Evolutionary conservation across 2,797 vertebrate genomes (phyloP), one percentile per base, ranked within the genome.

Genomic region (Bradypodion pumilum): DNA sequence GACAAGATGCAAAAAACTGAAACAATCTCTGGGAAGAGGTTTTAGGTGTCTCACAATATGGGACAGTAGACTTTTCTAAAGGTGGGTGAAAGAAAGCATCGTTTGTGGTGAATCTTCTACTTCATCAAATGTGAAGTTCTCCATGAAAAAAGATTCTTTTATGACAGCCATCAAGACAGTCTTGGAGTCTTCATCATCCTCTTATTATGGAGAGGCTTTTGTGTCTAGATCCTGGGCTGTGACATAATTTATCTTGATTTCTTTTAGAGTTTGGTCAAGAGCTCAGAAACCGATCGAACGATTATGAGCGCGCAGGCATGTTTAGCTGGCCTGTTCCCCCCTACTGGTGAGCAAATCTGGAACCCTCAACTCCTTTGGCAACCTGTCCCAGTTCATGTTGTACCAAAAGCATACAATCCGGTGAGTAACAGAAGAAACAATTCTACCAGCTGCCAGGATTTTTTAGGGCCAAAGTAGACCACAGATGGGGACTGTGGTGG

Each of bases 271-370:
- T 95, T 95, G 69, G 78, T 97, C 13, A 93, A 86, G 86, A 97
- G 96, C 73, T 95, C 96, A 46, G 96, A 97, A 25, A 49, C 93
- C 2, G 96, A 97, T 83, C 94, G 96, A 79, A 96, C 96, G 29
- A 92, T 97, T 87, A 96, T 97, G 96, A 97, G 96, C 29, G 95
- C 94, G 7, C 94, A 95, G 89, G 89, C 93, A 27, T 95, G 94
- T 73, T 96, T 97, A 27, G 95, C 96, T 74, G 96, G 93, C 52
- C 91, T 97, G 32, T 97, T 95, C 86, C 95, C 94, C 73, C 95
- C 96, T 16, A 74, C 80, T 3, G 91, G 88, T 27, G 84, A 70
- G 32, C 92, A 95, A 84, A 52, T 95, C 77, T 97, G 96, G 95
- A 96, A 95, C 25, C 92, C 95, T 63, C 78, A 81, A 1, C 91